Percentiles rank a stretch among this genome's conserved stretches.
These are phyloP conservation scores for Argyrosomus regius DNA, from an alignment of 2,797 vertebrate species.

Conservation along the genomic window DNA sequence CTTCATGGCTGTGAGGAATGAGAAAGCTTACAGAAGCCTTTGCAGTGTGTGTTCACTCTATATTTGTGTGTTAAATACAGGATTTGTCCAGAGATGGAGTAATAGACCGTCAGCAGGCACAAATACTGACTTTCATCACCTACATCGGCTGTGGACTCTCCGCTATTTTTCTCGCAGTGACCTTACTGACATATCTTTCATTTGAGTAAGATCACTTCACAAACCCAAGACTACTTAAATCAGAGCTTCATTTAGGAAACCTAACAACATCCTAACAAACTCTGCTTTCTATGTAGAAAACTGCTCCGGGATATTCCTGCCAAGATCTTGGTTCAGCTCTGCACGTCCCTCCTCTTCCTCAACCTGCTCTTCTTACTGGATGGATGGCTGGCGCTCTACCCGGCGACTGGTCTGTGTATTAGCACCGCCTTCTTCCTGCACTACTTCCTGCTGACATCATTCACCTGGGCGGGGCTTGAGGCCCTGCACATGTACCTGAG, in stretches of 20 bases:
- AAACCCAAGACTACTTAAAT: neutral
- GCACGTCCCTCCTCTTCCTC: constrained; percentile 90
- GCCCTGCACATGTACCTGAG: constrained; percentile 98
- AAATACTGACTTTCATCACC: constrained; percentile 93
- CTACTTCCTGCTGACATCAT: constrained; percentile 96
- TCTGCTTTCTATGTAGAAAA: constrained; percentile 86
- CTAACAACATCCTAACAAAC: neutral
- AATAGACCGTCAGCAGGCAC: constrained; percentile 76
- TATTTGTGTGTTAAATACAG: constrained; percentile 74
- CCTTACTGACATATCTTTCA: constrained; percentile 82
- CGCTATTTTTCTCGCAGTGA: constrained; percentile 92
- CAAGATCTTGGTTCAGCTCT: constrained; percentile 97
- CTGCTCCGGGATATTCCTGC: constrained; percentile 94
- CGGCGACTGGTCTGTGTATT: constrained; percentile 86
- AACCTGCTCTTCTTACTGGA: constrained; percentile 93
- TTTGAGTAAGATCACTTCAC: constrained; percentile 68
- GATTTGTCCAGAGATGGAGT: constrained; percentile 85
- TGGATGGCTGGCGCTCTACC: constrained; percentile 91
- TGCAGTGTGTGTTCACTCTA: constrained; percentile 1
- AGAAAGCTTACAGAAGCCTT: neutral
- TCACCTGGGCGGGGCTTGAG: constrained; percentile 98
- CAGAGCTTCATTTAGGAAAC: neutral
- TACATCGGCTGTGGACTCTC: constrained; percentile 96
- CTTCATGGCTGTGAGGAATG: neutral
- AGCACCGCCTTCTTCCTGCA: constrained; percentile 94